Evolutionary conservation across 1,140 invertebrate genomes (phyloP).

Genomic region (Bemisia tabaci): DNA sequence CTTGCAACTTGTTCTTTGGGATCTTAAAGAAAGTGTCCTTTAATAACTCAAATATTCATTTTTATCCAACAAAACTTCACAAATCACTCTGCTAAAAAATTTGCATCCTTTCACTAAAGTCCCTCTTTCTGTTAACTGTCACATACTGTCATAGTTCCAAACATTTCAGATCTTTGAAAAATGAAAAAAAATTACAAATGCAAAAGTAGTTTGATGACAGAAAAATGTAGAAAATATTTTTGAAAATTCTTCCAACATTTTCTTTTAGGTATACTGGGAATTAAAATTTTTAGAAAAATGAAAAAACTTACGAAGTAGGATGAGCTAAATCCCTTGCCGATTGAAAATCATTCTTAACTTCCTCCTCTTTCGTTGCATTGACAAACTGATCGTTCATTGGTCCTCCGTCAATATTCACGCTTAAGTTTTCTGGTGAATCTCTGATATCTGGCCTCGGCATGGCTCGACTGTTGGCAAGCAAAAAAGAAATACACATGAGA

Average conservation of each 20-base stretch:
- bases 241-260: no score
- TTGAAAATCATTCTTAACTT: background rate
- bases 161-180: background rate
- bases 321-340: slow-evolving; percentile 43
- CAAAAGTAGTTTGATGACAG: background rate
- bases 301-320: slow-evolving; percentile 44
- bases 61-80: no score
- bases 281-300: no score
- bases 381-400: slow-evolving; percentile 2
- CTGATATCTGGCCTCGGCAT: background rate
- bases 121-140: no score
- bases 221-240: background rate
- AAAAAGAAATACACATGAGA: no score
- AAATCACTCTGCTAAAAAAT: no score
- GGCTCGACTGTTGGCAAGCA: background rate
- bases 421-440: slow-evolving; percentile 4
- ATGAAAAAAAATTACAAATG: background rate
- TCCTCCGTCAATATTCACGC: slow-evolving; percentile 8
- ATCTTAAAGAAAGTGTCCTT: no score
- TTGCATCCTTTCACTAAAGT: no score
- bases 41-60: no score
- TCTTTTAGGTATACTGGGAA: no score
- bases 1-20: no score
- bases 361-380: background rate
- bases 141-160: no score